A percentile compares a stretch with the other conserved stretches of the same genome.
These are phyloP conservation scores for Conchocele bisecta DNA, from an alignment of 2,888 invertebrate species.

Conservation along the genomic window DNA sequence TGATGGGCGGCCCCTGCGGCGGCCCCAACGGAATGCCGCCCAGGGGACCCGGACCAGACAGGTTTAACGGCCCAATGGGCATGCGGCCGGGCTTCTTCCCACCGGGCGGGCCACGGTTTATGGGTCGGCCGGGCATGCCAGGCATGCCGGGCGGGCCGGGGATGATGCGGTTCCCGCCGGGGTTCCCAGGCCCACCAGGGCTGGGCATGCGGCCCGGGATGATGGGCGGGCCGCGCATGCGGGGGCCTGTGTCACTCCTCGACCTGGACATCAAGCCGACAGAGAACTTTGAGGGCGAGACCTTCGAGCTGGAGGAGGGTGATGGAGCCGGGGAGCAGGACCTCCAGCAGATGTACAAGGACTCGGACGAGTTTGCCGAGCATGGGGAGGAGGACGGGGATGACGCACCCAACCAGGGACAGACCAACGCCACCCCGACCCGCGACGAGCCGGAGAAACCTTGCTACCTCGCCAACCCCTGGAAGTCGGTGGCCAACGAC, in stretches of 20 bases:
- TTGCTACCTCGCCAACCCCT: conserved; percentile 42
- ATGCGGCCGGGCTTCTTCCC: conserved; percentile 43
- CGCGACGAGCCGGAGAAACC: conserved; percentile 22
- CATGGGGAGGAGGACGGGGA: conserved; percentile 6
- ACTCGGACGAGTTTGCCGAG: conserved; percentile 1
- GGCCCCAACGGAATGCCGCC: conserved; percentile 46
- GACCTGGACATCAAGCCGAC: conserved; percentile 50
- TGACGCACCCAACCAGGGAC: background rate
- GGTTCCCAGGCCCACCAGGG: conserved; percentile 38
- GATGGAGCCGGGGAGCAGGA: conserved; percentile 25
- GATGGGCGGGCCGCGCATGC: conserved; percentile 23
- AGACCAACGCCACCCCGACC: no score
- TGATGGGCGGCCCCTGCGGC: conserved; percentile 18
- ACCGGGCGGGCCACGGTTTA: conserved; percentile 47
- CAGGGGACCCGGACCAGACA: conserved; percentile 48
- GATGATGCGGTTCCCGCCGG: conserved; percentile 52
- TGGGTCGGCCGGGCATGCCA: conserved; percentile 31
- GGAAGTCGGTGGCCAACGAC: conserved; percentile 40
- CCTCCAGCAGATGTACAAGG: background rate
- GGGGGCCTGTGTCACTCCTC: conserved; percentile 44
- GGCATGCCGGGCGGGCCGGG: conserved; percentile 32
- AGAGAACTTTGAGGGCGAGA: conserved; percentile 30
- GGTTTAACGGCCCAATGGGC: conserved; percentile 42
- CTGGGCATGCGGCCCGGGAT: conserved; percentile 47
- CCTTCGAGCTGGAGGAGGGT: conserved; percentile 34